A percentile compares a stretch with the other conserved stretches of the same genome.
Evolutionary conservation across 2,888 invertebrate species (phyloP).

Genomic region (Cheilosia vernalis): DNA sequence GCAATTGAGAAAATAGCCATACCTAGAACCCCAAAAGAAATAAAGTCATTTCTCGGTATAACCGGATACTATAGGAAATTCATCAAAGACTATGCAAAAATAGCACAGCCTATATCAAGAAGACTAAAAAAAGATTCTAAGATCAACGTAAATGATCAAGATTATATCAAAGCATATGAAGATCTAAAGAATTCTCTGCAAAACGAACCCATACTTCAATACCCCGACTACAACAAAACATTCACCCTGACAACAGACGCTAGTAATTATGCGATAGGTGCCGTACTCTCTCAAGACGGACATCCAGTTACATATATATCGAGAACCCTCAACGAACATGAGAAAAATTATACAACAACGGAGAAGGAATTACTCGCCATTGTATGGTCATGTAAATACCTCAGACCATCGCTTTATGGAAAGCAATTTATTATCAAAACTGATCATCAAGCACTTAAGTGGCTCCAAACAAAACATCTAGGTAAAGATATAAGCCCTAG

Average conservation of each 20-base stretch:
- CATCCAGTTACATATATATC: background rate
- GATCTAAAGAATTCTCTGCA: too few species aligned
- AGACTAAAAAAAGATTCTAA: too few species aligned
- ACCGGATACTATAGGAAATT: too few species aligned
- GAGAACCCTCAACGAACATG: too few species aligned
- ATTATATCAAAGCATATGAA: too few species aligned
- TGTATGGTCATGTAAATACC: conserved; percentile 2
- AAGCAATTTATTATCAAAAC: conserved; percentile 69
- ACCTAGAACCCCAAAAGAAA: background rate
- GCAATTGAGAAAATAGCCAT: background rate
- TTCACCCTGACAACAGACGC: background rate
- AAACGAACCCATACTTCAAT: too few species aligned
- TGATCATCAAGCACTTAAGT: conserved; percentile 72
- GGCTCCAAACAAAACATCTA: conserved; percentile 57
- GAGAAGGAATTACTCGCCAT: background rate
- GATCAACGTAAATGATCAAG: too few species aligned
- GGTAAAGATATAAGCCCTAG: conserved; percentile 67
- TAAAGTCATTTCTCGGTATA: background rate
- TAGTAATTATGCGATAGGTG: background rate
- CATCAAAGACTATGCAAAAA: too few species aligned
- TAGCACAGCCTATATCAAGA: too few species aligned
- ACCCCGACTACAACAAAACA: too few species aligned
- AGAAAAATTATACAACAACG: background rate
- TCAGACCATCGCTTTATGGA: conserved; percentile 61
- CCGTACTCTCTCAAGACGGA: background rate